Conservation (phyloP, 2,797 vertebrate species). For the Muscicapa striata region DNA sequence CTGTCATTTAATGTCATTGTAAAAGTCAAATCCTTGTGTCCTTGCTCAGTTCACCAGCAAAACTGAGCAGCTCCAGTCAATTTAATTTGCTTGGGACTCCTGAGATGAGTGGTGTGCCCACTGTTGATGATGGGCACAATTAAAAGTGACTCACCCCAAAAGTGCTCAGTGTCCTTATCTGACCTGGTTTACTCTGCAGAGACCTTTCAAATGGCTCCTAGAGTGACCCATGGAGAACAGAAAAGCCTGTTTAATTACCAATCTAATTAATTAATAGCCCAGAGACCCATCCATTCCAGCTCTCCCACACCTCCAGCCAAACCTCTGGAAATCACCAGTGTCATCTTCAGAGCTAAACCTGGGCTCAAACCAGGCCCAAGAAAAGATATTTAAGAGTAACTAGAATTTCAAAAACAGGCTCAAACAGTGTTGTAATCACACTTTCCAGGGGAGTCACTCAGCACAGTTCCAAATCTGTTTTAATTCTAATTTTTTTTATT, state of each 20-base stretch:
- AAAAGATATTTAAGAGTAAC: neutral
- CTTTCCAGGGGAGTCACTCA: no score
- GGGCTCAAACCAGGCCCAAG: neutral
- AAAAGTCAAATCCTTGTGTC: neutral
- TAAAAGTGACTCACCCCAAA: neutral
- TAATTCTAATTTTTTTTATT: neutral
- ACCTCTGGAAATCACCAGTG: neutral
- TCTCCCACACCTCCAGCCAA: neutral
- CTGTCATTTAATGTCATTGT: neutral
- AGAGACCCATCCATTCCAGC: neutral
- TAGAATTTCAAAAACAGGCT: neutral
- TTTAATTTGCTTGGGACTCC: neutral
- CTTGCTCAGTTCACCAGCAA: neutral
- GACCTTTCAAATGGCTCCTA: neutral
- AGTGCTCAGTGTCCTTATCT: neutral
- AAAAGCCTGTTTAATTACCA: neutral
- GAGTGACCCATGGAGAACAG: neutral
- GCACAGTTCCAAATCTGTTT: neutral
- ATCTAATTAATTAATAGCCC: neutral
- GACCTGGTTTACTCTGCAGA: neutral
- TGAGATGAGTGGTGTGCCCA: neutral
- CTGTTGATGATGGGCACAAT: neutral
- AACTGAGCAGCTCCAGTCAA: neutral
- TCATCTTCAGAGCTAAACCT: neutral
- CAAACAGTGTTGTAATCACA: no score